Conservation (phyloP, 2,113 vertebrate species). For the Pseudorasbora parva region DNA sequence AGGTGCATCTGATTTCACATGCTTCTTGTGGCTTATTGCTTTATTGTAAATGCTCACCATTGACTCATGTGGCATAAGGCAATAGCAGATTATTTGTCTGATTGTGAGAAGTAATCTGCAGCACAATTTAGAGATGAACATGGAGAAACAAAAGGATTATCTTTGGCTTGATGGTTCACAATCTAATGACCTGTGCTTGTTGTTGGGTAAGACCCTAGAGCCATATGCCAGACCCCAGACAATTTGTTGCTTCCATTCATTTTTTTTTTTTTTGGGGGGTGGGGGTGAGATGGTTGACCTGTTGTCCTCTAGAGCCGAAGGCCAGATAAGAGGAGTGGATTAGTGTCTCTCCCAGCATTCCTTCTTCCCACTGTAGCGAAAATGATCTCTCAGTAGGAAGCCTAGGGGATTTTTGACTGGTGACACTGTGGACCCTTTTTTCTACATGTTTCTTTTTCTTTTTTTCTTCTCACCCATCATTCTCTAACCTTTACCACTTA, state of each 20-base stretch:
- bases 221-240: neutral
- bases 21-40: too few relatives aligned
- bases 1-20: neutral
- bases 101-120: neutral
- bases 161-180: neutral
- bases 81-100: neutral
- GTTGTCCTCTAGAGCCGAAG: conserved; percentile 25
- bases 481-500: neutral
- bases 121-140: neutral
- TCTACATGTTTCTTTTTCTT: neutral
- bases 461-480: neutral
- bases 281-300: conserved; percentile 35
- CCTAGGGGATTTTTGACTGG: neutral
- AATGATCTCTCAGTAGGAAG: conserved; percentile 50
- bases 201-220: neutral
- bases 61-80: neutral
- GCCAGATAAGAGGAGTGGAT: conserved; percentile 38
- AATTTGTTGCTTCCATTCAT: neutral
- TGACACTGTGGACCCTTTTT: neutral
- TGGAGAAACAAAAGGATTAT: neutral
- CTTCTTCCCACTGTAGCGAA: conserved; percentile 46
- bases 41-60: neutral
- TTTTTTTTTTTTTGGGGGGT: neutral
- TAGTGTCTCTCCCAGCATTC: conserved; percentile 32
- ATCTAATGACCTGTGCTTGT: conserved; percentile 22